Percentiles rank a stretch among this genome's conserved stretches.
Evolutionary conservation across 2,797 vertebrate genomes (phyloP).

Genomic region (Cygnus olor): DNA sequence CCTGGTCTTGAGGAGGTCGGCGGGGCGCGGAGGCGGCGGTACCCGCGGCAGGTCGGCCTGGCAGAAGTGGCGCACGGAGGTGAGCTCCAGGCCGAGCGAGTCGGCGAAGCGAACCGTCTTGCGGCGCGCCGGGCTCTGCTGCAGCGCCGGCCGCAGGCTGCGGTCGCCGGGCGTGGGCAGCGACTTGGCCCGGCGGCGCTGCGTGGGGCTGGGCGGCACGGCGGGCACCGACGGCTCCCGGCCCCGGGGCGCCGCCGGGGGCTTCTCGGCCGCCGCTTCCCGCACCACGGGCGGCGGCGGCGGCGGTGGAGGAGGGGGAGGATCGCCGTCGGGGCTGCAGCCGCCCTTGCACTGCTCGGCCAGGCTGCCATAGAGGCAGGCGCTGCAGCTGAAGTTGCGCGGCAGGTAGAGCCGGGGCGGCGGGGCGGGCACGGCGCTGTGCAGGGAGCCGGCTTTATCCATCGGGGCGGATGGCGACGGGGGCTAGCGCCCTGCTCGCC

Average conservation of each 20-base stretch:
- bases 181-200: slow-evolving; percentile 90
- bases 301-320: background rate
- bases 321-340: slow-evolving; percentile 76
- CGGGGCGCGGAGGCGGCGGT: slow-evolving; percentile 69
- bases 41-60: slow-evolving; percentile 83
- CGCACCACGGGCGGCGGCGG: background rate
- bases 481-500: background rate
- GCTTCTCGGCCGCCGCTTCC: slow-evolving; percentile 18
- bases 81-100: slow-evolving; percentile 90
- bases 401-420: slow-evolving; percentile 89
- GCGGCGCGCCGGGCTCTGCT: slow-evolving; percentile 84
- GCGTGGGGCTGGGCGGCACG: slow-evolving; percentile 85
- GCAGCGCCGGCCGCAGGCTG: slow-evolving; percentile 80
- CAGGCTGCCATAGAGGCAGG: slow-evolving; percentile 87
- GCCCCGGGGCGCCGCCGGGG: slow-evolving; percentile 73
- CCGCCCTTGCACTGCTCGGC: slow-evolving; percentile 74
- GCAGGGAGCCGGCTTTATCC: slow-evolving; percentile 78
- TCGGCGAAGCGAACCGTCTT: slow-evolving; percentile 92
- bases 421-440: slow-evolving; percentile 79
- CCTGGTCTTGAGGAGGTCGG: slow-evolving; percentile 59
- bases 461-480: slow-evolving; percentile 47
- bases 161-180: slow-evolving; percentile 87
- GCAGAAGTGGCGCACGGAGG: slow-evolving; percentile 87
- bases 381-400: slow-evolving; percentile 94
- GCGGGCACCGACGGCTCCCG: slow-evolving; percentile 77